Conservation (phyloP, 2,888 invertebrate genomes). For the Adelognathus sp. region DNA sequence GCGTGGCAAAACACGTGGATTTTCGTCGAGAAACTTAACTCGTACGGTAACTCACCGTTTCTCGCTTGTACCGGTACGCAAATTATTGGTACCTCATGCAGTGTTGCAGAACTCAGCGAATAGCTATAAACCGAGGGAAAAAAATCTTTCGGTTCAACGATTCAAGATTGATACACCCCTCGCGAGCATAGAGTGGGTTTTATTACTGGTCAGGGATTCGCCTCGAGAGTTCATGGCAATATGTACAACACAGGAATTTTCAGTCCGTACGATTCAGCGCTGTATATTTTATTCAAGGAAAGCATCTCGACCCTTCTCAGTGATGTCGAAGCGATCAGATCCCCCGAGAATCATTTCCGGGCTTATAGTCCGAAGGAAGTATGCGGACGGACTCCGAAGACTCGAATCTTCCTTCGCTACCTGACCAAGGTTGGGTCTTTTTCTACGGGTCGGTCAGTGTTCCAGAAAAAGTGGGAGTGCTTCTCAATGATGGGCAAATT, state of each 20-base stretch:
- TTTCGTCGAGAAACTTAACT: conserved; percentile 49
- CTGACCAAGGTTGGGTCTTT: background rate
- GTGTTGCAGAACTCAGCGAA: background rate
- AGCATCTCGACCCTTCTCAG: background rate
- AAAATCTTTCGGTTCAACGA: background rate
- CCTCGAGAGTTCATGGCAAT: background rate
- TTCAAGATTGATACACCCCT: background rate
- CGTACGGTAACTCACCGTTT: conserved; percentile 28
- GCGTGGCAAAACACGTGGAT: conserved; percentile 45
- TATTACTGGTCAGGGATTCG: background rate
- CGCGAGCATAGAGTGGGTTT: background rate
- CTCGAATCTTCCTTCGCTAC: background rate
- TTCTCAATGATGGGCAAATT: background rate
- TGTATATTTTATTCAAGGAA: conserved; percentile 18
- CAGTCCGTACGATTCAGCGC: background rate
- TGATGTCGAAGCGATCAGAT: background rate
- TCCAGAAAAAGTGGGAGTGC: background rate
- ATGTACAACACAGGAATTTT: background rate
- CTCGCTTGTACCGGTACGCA: background rate
- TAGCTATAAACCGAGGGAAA: background rate
- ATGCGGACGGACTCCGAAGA: conserved; percentile 1
- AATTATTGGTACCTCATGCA: conserved; percentile 27
- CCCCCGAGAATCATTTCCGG: background rate
- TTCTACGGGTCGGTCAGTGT: too few relatives aligned
- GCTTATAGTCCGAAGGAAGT: background rate